Conservation (phyloP, 2,113 vertebrate species). For the Daboia siamensis region DNA sequence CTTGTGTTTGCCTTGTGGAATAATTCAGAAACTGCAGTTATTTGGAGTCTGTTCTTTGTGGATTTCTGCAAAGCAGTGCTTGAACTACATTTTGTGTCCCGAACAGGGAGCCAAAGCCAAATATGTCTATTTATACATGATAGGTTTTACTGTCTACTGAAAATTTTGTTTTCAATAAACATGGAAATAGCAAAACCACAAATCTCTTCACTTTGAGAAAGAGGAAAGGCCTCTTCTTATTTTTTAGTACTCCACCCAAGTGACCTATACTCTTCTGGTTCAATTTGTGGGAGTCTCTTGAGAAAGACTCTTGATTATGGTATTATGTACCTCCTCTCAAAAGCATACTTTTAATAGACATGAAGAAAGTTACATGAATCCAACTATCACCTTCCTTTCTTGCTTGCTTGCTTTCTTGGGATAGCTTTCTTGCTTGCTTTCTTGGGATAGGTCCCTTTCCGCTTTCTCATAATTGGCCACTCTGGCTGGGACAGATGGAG, state of each 20-base stretch:
- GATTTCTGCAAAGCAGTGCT: neutral
- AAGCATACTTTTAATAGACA: neutral
- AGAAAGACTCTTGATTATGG: neutral
- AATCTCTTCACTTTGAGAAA: neutral
- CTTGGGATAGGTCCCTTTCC: neutral
- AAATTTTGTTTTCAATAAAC: neutral
- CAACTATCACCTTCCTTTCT: neutral
- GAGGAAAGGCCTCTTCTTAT: neutral
- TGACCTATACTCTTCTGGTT: neutral
- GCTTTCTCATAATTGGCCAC: neutral
- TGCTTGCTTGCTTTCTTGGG: neutral
- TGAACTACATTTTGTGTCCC: neutral
- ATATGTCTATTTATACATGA: neutral
- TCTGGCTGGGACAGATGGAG: neutral
- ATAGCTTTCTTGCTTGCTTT: neutral
- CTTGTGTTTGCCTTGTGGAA: neutral
- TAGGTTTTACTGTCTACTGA: neutral
- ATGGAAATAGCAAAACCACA: neutral
- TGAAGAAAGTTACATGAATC: neutral
- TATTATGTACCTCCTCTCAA: neutral
- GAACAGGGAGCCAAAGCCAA: neutral
- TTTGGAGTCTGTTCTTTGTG: neutral
- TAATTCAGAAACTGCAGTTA: neutral
- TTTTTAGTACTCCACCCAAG: neutral
- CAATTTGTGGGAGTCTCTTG: neutral